Evolutionary conservation across 2,797 vertebrate species (phyloP).

Genomic region (Tympanoctomys barrerae): DNA sequence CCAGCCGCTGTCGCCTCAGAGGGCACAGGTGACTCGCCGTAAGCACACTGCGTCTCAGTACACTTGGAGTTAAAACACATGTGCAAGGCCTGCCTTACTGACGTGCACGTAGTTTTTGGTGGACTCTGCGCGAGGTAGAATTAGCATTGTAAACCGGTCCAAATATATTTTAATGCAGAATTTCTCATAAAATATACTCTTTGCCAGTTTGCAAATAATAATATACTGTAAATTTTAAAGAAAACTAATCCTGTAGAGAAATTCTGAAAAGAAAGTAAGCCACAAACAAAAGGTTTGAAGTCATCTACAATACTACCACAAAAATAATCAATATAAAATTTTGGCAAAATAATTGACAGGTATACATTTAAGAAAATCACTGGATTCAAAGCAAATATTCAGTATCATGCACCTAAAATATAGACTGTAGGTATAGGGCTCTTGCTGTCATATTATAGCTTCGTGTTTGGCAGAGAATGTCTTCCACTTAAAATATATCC

Average conservation of each 20-base stretch:
- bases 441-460: not conserved
- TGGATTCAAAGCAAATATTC: not conserved
- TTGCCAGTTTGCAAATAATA: not conserved
- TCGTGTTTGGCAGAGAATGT: not conserved
- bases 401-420: not conserved
- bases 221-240: not conserved
- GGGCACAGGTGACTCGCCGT: not conserved
- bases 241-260: not conserved
- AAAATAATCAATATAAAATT: not conserved
- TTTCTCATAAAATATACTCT: not conserved
- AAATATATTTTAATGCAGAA: not conserved
- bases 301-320: not conserved
- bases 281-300: not conserved
- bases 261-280: constrained; percentile 31
- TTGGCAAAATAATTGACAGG: not conserved
- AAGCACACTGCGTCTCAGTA: not conserved
- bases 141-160: not conserved
- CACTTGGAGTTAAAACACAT: not conserved
- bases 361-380: not conserved
- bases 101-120: not conserved
- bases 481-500: constrained; percentile 14
- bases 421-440: not conserved
- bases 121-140: not conserved
- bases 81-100: not conserved
- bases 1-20: not conserved